These are phyloP conservation scores for Cordilura impudica DNA, from an alignment of 2,888 invertebrate species.

Conservation along the genomic window DNA sequence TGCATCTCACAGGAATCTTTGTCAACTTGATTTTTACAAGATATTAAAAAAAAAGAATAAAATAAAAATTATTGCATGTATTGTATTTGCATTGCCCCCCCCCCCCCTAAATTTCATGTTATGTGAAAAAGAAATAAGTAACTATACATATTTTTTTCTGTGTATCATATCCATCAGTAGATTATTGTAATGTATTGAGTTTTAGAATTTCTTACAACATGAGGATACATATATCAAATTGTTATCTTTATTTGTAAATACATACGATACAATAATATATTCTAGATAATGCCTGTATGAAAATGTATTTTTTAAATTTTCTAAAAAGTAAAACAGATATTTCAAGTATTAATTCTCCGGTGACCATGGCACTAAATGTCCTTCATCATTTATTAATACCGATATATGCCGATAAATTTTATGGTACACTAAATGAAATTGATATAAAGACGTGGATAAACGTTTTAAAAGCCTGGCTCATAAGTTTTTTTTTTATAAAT, in stretches of 20 bases:
- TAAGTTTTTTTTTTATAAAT: no score
- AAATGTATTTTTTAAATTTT: no score
- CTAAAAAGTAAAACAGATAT: no score
- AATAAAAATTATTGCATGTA: slow-evolving; percentile 69
- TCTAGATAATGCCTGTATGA: no score
- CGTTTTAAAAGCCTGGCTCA: no score
- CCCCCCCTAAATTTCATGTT: slow-evolving; percentile 70
- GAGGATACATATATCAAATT: slow-evolving; percentile 30
- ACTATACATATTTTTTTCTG: slow-evolving; percentile 18
- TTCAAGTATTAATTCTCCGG: no score
- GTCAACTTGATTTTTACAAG: slow-evolving; percentile 75
- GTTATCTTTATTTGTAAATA: slow-evolving; percentile 4
- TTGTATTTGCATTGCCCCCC: slow-evolving; percentile 72
- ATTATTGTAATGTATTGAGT: slow-evolving; percentile 36
- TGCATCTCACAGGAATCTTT: slow-evolving; percentile 73
- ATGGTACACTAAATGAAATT: no score
- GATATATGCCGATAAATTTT: no score
- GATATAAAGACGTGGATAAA: no score
- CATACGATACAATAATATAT: no score
- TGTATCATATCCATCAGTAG: slow-evolving; percentile 21
- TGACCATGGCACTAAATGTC: no score
- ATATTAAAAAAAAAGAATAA: slow-evolving; percentile 60
- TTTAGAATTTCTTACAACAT: background rate
- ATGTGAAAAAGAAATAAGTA: slow-evolving; percentile 45
- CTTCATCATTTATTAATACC: no score